Conservation (phyloP, 2,797 vertebrate genomes). For the Dendrocincla tyrannina region DNA sequence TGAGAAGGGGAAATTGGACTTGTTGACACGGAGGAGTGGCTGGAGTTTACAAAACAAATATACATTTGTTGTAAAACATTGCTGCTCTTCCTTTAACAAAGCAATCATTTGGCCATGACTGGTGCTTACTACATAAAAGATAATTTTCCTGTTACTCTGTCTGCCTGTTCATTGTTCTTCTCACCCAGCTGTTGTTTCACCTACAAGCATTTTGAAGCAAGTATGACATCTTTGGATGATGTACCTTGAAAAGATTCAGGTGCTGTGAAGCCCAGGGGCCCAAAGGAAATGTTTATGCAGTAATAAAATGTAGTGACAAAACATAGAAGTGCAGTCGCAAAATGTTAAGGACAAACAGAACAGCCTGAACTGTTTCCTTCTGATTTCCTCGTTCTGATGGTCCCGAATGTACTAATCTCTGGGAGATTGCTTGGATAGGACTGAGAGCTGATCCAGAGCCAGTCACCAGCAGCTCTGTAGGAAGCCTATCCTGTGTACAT, state of each 20-base stretch:
- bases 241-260: background rate
- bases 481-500: background rate
- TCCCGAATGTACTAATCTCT: background rate
- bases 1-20: background rate
- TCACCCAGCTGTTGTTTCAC: background rate
- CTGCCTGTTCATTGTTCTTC: background rate
- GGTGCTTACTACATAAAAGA: background rate
- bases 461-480: background rate
- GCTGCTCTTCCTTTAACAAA: background rate
- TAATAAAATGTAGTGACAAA: background rate
- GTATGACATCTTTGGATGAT: background rate
- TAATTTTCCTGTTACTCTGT: background rate
- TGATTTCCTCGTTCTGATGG: background rate
- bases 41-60: background rate
- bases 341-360: background rate
- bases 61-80: background rate
- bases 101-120: background rate
- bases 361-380: background rate
- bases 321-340: background rate
- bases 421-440: background rate
- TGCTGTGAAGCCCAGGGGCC: background rate
- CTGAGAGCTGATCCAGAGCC: background rate
- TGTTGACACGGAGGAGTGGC: background rate
- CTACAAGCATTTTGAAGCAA: background rate
- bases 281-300: background rate